phyloP scores from a whole-genome alignment of 2,113 vertebrate genomes.

The Gopherus flavomarginatus region DNA sequence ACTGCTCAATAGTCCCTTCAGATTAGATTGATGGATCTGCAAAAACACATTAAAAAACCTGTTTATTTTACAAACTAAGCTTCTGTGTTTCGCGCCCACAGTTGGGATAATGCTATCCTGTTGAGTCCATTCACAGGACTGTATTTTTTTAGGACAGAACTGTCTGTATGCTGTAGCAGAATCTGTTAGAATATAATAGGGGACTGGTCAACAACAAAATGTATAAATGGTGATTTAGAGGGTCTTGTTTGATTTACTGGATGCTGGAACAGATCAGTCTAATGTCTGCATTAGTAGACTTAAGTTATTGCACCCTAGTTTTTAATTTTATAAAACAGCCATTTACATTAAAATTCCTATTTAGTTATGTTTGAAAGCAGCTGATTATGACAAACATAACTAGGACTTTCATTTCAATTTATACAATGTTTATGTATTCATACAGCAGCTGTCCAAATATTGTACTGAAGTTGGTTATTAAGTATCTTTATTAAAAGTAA shows the following conservation, averaged over 20 bases:
- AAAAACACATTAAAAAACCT: background rate
- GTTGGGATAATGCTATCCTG: background rate
- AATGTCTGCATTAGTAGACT: background rate
- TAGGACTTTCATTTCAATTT: background rate
- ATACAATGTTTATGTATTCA: background rate
- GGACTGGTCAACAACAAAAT: background rate
- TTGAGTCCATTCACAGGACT: background rate
- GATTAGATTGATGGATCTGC: background rate
- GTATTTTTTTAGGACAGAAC: background rate
- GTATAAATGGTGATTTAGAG: background rate
- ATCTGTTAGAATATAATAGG: background rate
- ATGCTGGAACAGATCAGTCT: background rate
- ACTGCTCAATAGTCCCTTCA: background rate
- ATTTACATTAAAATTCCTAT: background rate
- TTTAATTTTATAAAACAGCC: background rate
- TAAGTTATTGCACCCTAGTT: background rate
- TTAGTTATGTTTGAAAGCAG: background rate
- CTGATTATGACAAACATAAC: background rate
- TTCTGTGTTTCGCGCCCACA: background rate
- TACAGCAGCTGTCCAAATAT: background rate
- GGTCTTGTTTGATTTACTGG: background rate
- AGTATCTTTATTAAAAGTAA: background rate
- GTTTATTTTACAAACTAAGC: background rate
- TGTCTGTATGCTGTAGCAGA: background rate
- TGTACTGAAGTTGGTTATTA: constrained; percentile 17